Percentiles rank a stretch among this genome's conserved stretches.
These are phyloP conservation scores for Zele albiditarsus DNA, from an alignment of 2,888 invertebrate genomes.

Conservation along the genomic window DNA sequence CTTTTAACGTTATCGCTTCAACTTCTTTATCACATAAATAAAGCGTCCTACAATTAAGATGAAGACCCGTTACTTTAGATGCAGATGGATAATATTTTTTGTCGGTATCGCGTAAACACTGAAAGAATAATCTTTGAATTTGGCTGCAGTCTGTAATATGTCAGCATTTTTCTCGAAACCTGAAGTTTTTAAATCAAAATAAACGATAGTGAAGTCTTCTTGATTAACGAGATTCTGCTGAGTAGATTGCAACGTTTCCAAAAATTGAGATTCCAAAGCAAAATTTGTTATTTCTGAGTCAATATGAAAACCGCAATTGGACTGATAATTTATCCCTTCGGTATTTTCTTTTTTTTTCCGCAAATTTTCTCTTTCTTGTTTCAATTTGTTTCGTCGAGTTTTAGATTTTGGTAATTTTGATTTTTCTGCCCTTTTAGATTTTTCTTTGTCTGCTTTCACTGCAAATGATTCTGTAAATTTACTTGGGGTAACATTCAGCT, in stretches of 20 bases:
- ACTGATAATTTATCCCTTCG: conserved; percentile 27
- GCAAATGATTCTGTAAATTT: conserved; percentile 13
- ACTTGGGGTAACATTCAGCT: conserved; percentile 21
- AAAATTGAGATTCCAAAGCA: conserved; percentile 4
- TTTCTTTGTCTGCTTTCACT: conserved; percentile 20
- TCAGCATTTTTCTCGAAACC: conserved; percentile 45
- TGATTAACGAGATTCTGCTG: conserved; percentile 33
- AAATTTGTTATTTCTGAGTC: background rate
- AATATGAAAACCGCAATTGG: too few relatives aligned
- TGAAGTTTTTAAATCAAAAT: conserved; percentile 54
- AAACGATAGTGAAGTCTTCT: conserved; percentile 28
- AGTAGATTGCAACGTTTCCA: conserved; percentile 8
- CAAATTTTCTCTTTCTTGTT: conserved; percentile 35
- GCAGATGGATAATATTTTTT: conserved; percentile 39
- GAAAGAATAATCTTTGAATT: conserved; percentile 32
- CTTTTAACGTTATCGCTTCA: too few relatives aligned
- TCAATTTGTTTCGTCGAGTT: conserved; percentile 38
- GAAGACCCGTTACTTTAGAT: background rate
- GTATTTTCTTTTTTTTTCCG: too few relatives aligned
- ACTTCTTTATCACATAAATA: too few relatives aligned
- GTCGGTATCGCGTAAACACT: conserved; percentile 44
- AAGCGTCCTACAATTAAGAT: too few relatives aligned
- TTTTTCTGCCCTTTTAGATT: conserved; percentile 36
- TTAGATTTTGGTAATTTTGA: conserved; percentile 39
- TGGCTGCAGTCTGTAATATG: conserved; percentile 52